These are phyloP conservation scores for Leptinotarsa juncta DNA, from an alignment of 2,888 invertebrate species.

Conservation along the genomic window DNA sequence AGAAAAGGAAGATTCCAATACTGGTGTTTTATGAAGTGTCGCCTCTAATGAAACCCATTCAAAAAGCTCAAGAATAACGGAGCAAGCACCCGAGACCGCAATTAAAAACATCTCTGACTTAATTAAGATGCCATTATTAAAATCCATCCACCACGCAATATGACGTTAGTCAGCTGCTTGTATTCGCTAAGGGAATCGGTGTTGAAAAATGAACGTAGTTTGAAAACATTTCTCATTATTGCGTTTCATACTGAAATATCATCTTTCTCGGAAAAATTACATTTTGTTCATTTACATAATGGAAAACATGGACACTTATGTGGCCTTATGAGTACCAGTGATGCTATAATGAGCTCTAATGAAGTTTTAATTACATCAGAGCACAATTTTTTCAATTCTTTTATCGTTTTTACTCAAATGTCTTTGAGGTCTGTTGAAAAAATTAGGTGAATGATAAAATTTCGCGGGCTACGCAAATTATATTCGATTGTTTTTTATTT, in stretches of 20 bases:
- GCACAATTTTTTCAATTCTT: no score
- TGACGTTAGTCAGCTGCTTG: conserved; percentile 47
- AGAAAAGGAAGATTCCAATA: conserved; percentile 52
- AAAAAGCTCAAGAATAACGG: conserved; percentile 62
- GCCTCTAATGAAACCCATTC: conserved; percentile 64
- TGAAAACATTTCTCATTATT: conserved; percentile 20
- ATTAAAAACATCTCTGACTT: conserved; percentile 66
- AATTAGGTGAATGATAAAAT: no score
- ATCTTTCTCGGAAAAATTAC: not conserved
- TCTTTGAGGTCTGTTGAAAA: no score
- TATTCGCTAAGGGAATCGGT: conserved; percentile 30
- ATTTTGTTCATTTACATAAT: no score
- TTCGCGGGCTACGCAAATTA: no score
- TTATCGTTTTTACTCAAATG: no score
- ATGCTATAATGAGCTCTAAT: no score
- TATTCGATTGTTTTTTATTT: no score
- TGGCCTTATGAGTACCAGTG: no score
- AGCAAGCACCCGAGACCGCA: conserved; percentile 60
- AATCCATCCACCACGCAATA: conserved; percentile 60
- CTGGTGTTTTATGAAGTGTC: conserved; percentile 65
- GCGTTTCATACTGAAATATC: not conserved
- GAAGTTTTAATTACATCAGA: no score
- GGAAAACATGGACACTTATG: no score
- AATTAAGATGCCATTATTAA: conserved; percentile 66
- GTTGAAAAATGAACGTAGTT: conserved; percentile 34